These are phyloP conservation scores for Symphodus melops DNA, from an alignment of 2,113 vertebrate genomes.

Conservation along the genomic window DNA sequence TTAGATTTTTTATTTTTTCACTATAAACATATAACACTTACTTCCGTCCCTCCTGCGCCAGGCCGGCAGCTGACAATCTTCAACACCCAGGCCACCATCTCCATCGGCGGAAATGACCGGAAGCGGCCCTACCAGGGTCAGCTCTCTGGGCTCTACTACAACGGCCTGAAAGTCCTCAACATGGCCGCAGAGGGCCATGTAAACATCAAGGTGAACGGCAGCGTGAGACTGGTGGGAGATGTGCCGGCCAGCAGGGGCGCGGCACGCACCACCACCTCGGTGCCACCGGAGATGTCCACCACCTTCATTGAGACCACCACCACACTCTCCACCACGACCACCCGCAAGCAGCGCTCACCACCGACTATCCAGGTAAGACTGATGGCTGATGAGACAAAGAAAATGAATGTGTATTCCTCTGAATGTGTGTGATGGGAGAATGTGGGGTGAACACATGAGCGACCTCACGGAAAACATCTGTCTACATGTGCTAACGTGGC, in stretches of 20 bases:
- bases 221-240: conserved; percentile 95
- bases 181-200: conserved; percentile 96
- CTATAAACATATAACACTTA: not conserved
- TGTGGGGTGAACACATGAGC: too few species aligned
- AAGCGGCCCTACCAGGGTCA: conserved; percentile 98
- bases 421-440: too few species aligned
- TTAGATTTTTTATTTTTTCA: not conserved
- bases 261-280: conserved; percentile 91
- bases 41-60: conserved; percentile 47
- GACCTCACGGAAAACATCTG: too few species aligned
- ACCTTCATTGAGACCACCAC: conserved; percentile 99
- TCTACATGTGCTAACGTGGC: not conserved
- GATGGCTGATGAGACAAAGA: not conserved
- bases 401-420: too few species aligned
- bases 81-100: conserved; percentile 99
- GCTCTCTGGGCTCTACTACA: conserved; percentile 98
- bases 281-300: conserved; percentile 97
- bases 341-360: conserved; percentile 94
- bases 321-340: conserved; percentile 96
- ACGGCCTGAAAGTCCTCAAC: conserved; percentile 97
- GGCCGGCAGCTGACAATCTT: conserved; percentile 99
- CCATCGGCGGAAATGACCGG: conserved; percentile 95
- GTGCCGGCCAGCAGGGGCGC: conserved; percentile 91
- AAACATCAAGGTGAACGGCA: conserved; percentile 97
- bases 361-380: conserved; percentile 91